Conservation (phyloP, 2,113 vertebrate genomes). For the Phaetusa simplex region DNA sequence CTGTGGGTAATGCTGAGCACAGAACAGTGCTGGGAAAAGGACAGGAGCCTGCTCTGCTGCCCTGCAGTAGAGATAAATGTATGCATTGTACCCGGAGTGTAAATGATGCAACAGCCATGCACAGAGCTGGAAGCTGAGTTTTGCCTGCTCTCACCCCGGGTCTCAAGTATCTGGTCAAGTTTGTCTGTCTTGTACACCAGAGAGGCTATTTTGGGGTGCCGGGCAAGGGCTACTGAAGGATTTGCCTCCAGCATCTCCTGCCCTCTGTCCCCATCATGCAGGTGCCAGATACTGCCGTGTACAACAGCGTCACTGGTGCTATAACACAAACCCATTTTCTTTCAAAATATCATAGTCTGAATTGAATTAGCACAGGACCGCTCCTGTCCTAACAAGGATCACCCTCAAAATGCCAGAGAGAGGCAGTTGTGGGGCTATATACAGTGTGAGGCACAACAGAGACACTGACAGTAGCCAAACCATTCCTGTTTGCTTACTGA, state of each 20-base stretch:
- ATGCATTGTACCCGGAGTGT: not conserved
- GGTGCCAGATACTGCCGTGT: not conserved
- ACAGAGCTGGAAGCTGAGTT: not conserved
- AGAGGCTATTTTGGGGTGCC: not conserved
- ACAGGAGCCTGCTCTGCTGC: not conserved
- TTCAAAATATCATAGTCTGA: not conserved
- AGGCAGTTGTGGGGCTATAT: accelerated
- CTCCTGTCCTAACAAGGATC: not conserved
- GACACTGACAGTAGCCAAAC: not conserved
- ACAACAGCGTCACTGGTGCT: not conserved
- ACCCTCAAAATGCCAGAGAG: not conserved
- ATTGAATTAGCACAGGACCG: not conserved
- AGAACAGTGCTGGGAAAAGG: not conserved
- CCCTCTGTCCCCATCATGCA: not conserved
- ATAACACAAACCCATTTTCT: not conserved
- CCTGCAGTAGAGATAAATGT: not conserved
- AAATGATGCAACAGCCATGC: not conserved
- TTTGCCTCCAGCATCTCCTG: not conserved
- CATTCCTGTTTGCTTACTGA: not conserved
- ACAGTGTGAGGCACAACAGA: not conserved
- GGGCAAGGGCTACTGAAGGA: not conserved
- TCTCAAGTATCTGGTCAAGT: not conserved
- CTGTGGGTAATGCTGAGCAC: not conserved
- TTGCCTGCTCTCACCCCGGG: not conserved
- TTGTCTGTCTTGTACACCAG: too few species aligned